Evolutionary conservation across 2,113 vertebrate genomes (phyloP), one percentile per base, ranked within the genome.

Genomic region (Falco punctatus): DNA sequence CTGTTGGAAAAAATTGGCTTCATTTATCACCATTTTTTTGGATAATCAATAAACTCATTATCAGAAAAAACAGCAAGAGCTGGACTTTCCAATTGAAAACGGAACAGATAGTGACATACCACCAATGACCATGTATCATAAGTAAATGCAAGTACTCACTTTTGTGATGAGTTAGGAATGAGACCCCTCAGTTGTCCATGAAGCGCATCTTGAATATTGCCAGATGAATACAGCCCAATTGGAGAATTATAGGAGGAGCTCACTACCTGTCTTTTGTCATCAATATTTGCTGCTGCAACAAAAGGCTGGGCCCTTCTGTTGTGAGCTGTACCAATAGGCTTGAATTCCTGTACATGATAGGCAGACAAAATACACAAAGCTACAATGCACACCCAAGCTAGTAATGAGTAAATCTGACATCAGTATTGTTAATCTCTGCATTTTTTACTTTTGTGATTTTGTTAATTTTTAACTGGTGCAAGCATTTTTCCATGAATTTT

Each of bases 241-340:
- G 99, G 99, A 67, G 99, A 99, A 98, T 99, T 99, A 99, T 99
- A 99, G 97, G 99, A 97, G 30, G 99, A 97, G 62, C 99, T 99
- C 98, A 99, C 99, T 98, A 99, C 99, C 98, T 99, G 99, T 81
- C 98, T 99, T 97, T 98, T 99, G 98, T 99, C 99, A 92, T 99
- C 99, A 97, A 99, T 98, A 98, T 99, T 99, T 86, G 99, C 99
- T 79, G 99, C 99, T 58, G 99, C 99, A 92, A 99, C 98, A 97
- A 99, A 99, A 81, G 99, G 99, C 96, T 98, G 98, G 97, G 99
- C 99, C 98, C 97, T 99, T 92, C 99, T 98, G 98, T 99, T 99
- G 98, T 99, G 99, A 81, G 97, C 98, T 27, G 98, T 91, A 93
- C 99, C 99, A 93, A 99, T 99, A 70, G 99, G 99, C 98, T 98